Percentiles rank a stretch among this genome's conserved stretches.
Conservation (phyloP, 2,888 invertebrate species). For the Cephonodes hylas region DNA sequence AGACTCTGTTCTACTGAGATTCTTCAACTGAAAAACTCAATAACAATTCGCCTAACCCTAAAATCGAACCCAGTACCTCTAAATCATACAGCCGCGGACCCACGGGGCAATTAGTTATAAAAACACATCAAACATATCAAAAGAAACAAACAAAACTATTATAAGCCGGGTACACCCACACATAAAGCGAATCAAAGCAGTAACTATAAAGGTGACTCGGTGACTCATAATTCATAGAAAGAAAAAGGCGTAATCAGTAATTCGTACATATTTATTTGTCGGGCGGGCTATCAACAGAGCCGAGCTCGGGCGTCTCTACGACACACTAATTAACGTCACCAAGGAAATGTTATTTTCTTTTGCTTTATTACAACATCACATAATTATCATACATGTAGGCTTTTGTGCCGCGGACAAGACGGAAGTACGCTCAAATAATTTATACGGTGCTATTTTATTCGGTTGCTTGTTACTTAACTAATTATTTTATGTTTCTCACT, state of each 20-base stretch:
- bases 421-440: background rate
- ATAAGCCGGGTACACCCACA: too few relatives aligned
- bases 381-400: background rate
- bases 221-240: background rate
- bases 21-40: too few relatives aligned
- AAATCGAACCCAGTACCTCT: too few relatives aligned
- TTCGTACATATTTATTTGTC: background rate
- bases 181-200: background rate
- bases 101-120: too few relatives aligned
- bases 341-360: constrained; percentile 5
- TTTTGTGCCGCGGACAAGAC: background rate
- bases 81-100: too few relatives aligned
- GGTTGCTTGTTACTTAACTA: background rate
- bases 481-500: background rate
- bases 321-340: constrained; percentile 5
- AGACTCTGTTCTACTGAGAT: too few relatives aligned
- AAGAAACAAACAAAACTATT: too few relatives aligned
- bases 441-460: background rate
- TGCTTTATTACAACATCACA: background rate
- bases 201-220: background rate
- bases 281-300: background rate
- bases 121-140: too few relatives aligned
- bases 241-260: background rate
- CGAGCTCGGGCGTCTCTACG: background rate
- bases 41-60: too few relatives aligned